Base-by-base conservation (phyloP, 2,113 vertebrate genomes). In the Embiotoca jacksoni region DNA sequence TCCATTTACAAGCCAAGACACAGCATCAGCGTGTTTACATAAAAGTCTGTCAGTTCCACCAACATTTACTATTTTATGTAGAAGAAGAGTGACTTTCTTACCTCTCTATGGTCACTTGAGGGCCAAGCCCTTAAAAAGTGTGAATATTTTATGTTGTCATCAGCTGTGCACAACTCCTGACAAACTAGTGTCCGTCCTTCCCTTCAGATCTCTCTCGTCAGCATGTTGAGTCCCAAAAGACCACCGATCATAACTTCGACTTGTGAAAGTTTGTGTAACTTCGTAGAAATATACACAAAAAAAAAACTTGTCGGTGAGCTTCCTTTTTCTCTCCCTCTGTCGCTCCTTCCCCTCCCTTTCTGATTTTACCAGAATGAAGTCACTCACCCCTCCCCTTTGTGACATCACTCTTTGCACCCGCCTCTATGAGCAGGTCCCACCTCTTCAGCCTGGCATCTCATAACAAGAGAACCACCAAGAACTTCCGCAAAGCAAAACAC, bases 61-160 rank as follows among this genome's bases (percentile, higher is more conserved):
- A n/a, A 47, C 13, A 59, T 1, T 33, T 59, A 23, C 33, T 53
- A 11, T 44, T 83, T 82, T 66, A 32, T 56, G 35, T 71, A 36
- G 44, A 78, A 46, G 63, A 59, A 49, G 37, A 61, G 14, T 37
- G 23, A 31, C 81, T 80, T 74, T 58, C 89, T 91, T 90, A 93
- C 94, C 90, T 91, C 78, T 81, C 31, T 85, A 15, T 67, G 76
- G 79, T 88, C 81, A 88, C 39, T 84, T 66, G 81, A 94, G 93
- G 94, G 92, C 92, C 72, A 72, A 90, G 89, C 91, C 93, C 92
- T 93, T 87, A 77, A 59, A 72, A 86, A 82, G 81, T 84, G 78
- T 92, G 67, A 88, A 87, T 91, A 84, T 88, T 86, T 94, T 89
- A 94, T 91, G 88, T 75, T 83, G 76, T 92, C 91, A 93, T 94